A percentile compares a stretch with the other conserved stretches of the same genome.
Evolutionary conservation across 2,797 vertebrate species (phyloP).

Genomic region (Remorina albescens): DNA sequence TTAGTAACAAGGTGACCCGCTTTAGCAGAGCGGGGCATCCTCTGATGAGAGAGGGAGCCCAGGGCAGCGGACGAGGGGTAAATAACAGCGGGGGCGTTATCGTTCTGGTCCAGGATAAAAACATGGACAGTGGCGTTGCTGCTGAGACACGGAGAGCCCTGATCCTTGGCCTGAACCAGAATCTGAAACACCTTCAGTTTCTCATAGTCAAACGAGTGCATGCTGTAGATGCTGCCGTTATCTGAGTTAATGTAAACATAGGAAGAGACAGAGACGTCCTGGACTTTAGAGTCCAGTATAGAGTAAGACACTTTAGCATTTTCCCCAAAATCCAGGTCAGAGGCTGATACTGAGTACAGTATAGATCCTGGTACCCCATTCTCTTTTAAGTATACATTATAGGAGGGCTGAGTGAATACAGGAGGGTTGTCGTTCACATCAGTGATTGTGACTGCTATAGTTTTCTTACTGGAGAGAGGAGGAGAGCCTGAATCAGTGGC

Average conservation of each 20-base stretch:
- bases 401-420: slow-evolving; percentile 72
- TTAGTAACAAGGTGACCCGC: slow-evolving; percentile 83
- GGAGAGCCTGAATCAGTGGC: slow-evolving; percentile 87
- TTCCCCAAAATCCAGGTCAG: slow-evolving; percentile 84
- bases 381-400: slow-evolving; percentile 87
- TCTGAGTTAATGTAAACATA: slow-evolving; percentile 89
- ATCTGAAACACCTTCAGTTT: slow-evolving; percentile 81
- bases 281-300: slow-evolving; percentile 80
- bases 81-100: slow-evolving; percentile 82
- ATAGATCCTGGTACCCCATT: slow-evolving; percentile 85
- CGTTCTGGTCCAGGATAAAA: slow-evolving; percentile 82
- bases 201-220: slow-evolving; percentile 86
- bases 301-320: slow-evolving; percentile 80
- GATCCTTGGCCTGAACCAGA: slow-evolving; percentile 77
- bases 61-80: slow-evolving; percentile 77
- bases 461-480: slow-evolving; percentile 82
- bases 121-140: slow-evolving; percentile 79
- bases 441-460: slow-evolving; percentile 83
- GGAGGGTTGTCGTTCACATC: slow-evolving; percentile 90
- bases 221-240: slow-evolving; percentile 87
- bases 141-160: slow-evolving; percentile 76
- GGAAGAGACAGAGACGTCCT: slow-evolving; percentile 84
- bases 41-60: slow-evolving; percentile 65
- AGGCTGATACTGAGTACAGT: slow-evolving; percentile 87
- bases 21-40: slow-evolving; percentile 73